Base-by-base conservation (phyloP, 2,888 invertebrate species). In the Aporophyla lueneburgensis region DNA sequence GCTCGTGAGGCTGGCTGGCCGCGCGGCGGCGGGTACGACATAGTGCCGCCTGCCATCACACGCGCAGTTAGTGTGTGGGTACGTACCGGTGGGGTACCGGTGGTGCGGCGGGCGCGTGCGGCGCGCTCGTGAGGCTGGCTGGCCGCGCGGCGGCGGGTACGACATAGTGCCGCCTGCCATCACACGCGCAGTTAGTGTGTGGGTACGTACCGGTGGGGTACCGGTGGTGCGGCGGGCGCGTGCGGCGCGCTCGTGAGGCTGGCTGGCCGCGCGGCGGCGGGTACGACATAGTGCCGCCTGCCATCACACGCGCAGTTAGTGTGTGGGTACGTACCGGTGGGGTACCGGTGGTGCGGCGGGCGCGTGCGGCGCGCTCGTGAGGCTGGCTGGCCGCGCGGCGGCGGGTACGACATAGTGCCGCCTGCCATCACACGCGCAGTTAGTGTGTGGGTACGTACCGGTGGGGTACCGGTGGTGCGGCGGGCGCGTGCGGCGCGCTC, bases 401-500 rank as follows among this genome's bases (percentile, higher is more conserved):
- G 21, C 49, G 27, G 10, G 58, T 43, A 59, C 51, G 51, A 51
- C 51, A 51, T 51, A 51, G 51, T 51, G 51, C 51, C 43, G 43
- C 43, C 43, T 46, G 10, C 43, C 43, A 46, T 12, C 43, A 46
- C 43, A 3, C 43, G 43, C 43, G 2, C 10, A 2, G 19, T 16
- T 51, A 16, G 51, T 51, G 51, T 51, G 51, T 51, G 5, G 51
- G 51, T 51, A 51, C 51, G 51, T 51, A 51, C 51, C 51, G 54
- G 54, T 54, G 10, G 54, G 54, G 54, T 54, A 54, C 54, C 54
- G 54, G 54, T 54, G 54, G n/a, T 80, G 81, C 56, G 86, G 82
- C 61, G 83, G 78, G 67, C 83, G 80, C 53, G 79, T 63, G 71
- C 82, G 75, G 62, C 73, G 81, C 27, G 87, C 73, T 76, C 80